Conservation (phyloP, 2,888 invertebrate species). For the Odontomyia ornata region DNA sequence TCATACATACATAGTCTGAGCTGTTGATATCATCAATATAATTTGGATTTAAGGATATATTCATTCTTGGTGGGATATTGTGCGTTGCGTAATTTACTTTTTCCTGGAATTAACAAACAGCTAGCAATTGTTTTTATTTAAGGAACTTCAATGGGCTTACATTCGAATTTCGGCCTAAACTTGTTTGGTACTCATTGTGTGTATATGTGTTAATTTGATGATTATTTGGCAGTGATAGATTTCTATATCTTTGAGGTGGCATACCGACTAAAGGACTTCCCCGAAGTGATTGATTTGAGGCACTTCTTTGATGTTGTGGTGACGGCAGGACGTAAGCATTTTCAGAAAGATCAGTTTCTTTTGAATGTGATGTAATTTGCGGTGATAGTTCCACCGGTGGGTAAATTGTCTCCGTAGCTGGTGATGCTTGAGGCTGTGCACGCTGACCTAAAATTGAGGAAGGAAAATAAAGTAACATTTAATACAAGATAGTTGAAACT, state of each 20-base stretch:
- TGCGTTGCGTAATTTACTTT: constrained; percentile 43
- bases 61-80: constrained; percentile 53
- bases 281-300: constrained; percentile 56
- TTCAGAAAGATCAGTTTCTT: constrained; percentile 44
- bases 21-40: constrained; percentile 77
- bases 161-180: constrained; percentile 10
- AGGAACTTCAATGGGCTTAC: background rate
- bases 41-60: constrained; percentile 63
- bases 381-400: constrained; percentile 56
- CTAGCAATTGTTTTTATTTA: background rate
- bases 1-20: constrained; percentile 86
- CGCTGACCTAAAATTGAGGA: constrained; percentile 63
- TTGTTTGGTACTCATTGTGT: constrained; percentile 26
- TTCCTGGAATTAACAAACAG: constrained; percentile 1
- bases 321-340: constrained; percentile 53
- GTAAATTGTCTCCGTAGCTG: constrained; percentile 61
- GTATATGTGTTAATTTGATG: constrained; percentile 32
- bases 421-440: constrained; percentile 63
- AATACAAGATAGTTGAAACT: too few relatives aligned
- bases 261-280: constrained; percentile 50
- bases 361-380: constrained; percentile 45
- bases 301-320: constrained; percentile 56
- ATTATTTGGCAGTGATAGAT: constrained; percentile 61
- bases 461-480: too few relatives aligned
- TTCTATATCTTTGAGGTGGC: constrained; percentile 60